Evolutionary conservation across 2,888 invertebrate genomes (phyloP), one percentile per base, ranked within the genome.

Genomic region (Steromphala cineraria): DNA sequence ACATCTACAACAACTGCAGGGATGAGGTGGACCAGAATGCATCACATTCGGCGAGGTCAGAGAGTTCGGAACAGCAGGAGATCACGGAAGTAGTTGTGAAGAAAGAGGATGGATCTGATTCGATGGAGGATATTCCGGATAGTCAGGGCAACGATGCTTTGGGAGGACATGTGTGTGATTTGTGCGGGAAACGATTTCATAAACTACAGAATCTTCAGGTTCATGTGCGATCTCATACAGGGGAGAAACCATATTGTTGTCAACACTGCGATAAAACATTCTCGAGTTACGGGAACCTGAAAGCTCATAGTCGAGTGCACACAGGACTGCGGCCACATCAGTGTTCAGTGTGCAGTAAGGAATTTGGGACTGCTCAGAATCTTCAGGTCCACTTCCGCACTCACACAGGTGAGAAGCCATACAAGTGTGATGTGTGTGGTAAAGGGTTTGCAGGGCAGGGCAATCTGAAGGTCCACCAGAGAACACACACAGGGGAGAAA

Each of bases 401-500:
- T 2, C 71, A 74, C 40, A 74, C 36, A 2, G 71, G 71, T 5
- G 71, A 74, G 19, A 74, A 46, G 40, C 71, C 71, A 3, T 74
- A 74, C 36, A 74, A 74, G 36, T 74, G 71, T 46, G 71, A 28
- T 17, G 71, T 31, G 1, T 74, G 71, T 40, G 71, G 71, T 17
- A 74, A 74, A n/a, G 46, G 71, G 4, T 74, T 74, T 74, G 46
- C 71, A 0, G 40, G 46, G 13, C 71, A 36, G 46, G 36, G 40
- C 19, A 74, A 74, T 36, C 71, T 74, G n/a, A 74, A 36, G 3
- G 46, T 40, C 4, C 71, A 74, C 31, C 36, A 74, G 36, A 28
- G 71, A 4, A 74, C 71, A 19, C 71, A 74, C 71, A 74, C 71
- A 17, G 71, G 71, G 19, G 71, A 74, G 36, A 74, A 46, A 36